Percentiles rank a stretch among this genome's conserved stretches.
Evolutionary conservation across 2,797 vertebrate genomes (phyloP).

Genomic region (Cyprinodon diabolis): DNA sequence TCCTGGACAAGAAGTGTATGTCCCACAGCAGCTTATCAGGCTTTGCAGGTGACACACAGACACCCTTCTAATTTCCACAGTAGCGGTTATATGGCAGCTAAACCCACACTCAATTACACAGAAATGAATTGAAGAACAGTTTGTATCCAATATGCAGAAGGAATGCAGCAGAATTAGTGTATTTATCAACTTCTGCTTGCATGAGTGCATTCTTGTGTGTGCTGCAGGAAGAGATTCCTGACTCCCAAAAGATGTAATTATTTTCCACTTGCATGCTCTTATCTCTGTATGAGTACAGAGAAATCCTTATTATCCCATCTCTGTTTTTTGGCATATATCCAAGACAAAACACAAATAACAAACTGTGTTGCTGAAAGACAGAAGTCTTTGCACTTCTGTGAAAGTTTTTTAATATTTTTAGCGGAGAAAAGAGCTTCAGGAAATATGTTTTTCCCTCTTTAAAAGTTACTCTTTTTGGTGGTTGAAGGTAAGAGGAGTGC

Average conservation of each 20-base stretch:
- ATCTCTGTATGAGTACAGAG: constrained; percentile 57
- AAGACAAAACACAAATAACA: background rate
- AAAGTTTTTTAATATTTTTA: background rate
- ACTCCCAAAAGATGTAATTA: constrained; percentile 74
- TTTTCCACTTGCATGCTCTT: constrained; percentile 62
- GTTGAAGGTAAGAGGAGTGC: constrained; percentile 34
- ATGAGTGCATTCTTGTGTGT: constrained; percentile 33
- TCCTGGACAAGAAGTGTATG: constrained; percentile 36
- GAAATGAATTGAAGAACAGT: constrained; percentile 26
- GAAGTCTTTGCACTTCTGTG: constrained; percentile 15
- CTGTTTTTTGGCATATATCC: constrained; percentile 30
- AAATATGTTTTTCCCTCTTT: constrained; percentile 22
- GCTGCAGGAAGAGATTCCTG: constrained; percentile 34
- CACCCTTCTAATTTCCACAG: constrained; percentile 47
- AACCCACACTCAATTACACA: constrained; percentile 32
- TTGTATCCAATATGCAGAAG: constrained; percentile 46
- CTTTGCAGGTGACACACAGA: constrained; percentile 50
- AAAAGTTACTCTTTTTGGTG: constrained; percentile 46
- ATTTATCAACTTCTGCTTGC: constrained; percentile 48
- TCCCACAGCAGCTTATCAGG: constrained; percentile 43
- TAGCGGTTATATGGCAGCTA: constrained; percentile 24
- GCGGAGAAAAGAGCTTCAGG: constrained; percentile 27
- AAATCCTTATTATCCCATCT: constrained; percentile 68
- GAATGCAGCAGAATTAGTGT: constrained; percentile 34
- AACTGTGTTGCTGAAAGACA: constrained; percentile 2